Evolutionary conservation across 2,888 invertebrate species (phyloP).

Genomic region (Rhynchonema sp.): DNA sequence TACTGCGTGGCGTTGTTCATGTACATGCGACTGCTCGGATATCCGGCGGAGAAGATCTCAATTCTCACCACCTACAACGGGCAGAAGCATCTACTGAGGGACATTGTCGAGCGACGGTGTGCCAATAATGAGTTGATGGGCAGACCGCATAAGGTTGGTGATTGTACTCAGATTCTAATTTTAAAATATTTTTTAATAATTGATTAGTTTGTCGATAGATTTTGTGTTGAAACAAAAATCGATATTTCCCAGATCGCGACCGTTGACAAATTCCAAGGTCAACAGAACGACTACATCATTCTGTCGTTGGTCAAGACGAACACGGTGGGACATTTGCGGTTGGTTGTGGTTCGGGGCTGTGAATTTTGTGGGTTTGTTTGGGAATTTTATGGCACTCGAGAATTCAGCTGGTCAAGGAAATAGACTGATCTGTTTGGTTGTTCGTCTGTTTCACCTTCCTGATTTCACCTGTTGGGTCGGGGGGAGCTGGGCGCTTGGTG

Average conservation of each 20-base stretch:
- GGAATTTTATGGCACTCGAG: too few species aligned
- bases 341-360: background rate
- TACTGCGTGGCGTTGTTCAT: constrained; percentile 91
- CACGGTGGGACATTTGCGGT: constrained; percentile 85
- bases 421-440: too few species aligned
- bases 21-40: constrained; percentile 91
- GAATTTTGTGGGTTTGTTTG: background rate
- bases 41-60: constrained; percentile 86
- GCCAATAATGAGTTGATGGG: constrained; percentile 86
- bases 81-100: constrained; percentile 86
- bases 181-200: too few species aligned
- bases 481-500: too few species aligned
- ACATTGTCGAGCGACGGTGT: constrained; percentile 73
- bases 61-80: constrained; percentile 97
- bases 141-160: constrained; percentile 56
- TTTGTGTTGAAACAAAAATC: too few species aligned
- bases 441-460: too few species aligned
- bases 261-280: constrained; percentile 97
- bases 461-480: too few species aligned
- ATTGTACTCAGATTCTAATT: too few species aligned
- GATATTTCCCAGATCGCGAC: constrained; percentile 45
- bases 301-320: constrained; percentile 83
- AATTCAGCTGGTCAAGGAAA: too few species aligned
- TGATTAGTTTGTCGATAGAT: too few species aligned
- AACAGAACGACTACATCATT: constrained; percentile 94